Percentiles rank a stretch among this genome's conserved stretches.
Evolutionary conservation across 2,113 vertebrate genomes (phyloP).

Genomic region (Dicentrarchus labrax): DNA sequence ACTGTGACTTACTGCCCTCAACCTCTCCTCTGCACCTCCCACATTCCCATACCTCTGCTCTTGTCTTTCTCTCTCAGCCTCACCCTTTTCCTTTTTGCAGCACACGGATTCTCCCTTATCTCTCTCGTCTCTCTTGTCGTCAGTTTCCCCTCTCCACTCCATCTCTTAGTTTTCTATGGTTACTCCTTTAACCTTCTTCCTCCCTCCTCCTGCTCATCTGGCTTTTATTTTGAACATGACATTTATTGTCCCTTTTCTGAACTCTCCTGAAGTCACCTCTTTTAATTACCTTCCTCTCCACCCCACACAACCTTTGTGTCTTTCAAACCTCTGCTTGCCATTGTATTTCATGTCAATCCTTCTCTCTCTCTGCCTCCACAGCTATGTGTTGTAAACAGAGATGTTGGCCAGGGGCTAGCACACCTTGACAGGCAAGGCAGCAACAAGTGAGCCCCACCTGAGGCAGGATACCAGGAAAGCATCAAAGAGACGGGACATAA

Average conservation of each 20-base stretch:
- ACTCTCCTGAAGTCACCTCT: neutral
- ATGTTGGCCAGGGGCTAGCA: conserved; percentile 11
- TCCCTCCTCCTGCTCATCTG: neutral
- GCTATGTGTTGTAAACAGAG: conserved; percentile 23
- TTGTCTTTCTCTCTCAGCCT: conserved; percentile 40
- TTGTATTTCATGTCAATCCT: neutral
- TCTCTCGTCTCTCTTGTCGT: conserved; percentile 29
- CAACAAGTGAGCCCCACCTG: conserved; percentile 21
- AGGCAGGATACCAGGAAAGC: conserved; percentile 22
- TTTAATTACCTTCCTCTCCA: conserved; percentile 3
- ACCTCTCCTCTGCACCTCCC: conserved; percentile 53
- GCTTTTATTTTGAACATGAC: conserved; percentile 6
- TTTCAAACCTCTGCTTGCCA: neutral
- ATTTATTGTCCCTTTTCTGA: neutral
- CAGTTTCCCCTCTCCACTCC: neutral
- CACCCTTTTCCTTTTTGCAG: conserved; percentile 53
- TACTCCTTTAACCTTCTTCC: neutral
- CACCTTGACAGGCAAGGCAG: conserved; percentile 10
- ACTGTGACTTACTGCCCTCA: conserved; percentile 61
- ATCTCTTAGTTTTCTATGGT: conserved; percentile 17
- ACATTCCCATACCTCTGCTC: conserved; percentile 54
- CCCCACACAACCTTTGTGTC: conserved; percentile 3
- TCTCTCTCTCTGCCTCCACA: neutral
- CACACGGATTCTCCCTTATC: conserved; percentile 27
- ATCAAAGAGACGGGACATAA: conserved; percentile 32